Conservation (phyloP, 2,888 invertebrate species). For the Drosophila maculinotata region DNA sequence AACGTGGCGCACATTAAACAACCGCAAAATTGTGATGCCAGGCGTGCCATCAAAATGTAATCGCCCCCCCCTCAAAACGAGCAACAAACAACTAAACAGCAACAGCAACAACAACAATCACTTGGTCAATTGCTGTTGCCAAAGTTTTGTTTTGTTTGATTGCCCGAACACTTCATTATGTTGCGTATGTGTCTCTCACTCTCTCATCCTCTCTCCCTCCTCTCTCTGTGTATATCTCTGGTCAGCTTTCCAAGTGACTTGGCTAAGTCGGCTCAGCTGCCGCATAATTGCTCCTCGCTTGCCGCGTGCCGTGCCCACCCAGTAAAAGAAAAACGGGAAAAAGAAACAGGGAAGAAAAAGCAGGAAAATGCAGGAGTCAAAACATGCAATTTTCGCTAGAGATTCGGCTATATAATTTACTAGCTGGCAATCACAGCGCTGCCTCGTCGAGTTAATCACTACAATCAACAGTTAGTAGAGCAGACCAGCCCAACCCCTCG, state of each 20-base stretch:
- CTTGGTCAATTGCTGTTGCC: constrained; percentile 47
- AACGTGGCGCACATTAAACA: constrained; percentile 52
- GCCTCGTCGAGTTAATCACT: constrained; percentile 76
- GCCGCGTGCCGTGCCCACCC: constrained; percentile 61
- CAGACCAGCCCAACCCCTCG: neutral
- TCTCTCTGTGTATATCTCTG: constrained; percentile 7
- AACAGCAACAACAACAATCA: constrained; percentile 26
- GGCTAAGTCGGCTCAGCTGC: constrained; percentile 77
- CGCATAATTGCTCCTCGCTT: constrained; percentile 44
- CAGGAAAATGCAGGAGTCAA: constrained; percentile 52
- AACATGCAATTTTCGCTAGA: constrained; percentile 74
- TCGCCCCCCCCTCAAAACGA: constrained; percentile 28
- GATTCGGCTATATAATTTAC: constrained; percentile 51
- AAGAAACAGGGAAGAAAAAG: neutral
- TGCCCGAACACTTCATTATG: constrained; percentile 56
- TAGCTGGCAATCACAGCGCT: constrained; percentile 54
- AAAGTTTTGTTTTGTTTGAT: constrained; percentile 54
- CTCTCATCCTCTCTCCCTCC: neutral
- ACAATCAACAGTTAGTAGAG: constrained; percentile 77
- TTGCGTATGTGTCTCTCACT: neutral
- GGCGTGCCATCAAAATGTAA: constrained; percentile 60
- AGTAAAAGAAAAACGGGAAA: constrained; percentile 10
- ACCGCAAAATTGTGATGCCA: constrained; percentile 65
- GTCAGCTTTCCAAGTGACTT: constrained; percentile 74
- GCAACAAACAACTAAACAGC: constrained; percentile 18